These are phyloP conservation scores for Calosoma granatense DNA, from an alignment of 1,140 invertebrate species.

Conservation along the genomic window DNA sequence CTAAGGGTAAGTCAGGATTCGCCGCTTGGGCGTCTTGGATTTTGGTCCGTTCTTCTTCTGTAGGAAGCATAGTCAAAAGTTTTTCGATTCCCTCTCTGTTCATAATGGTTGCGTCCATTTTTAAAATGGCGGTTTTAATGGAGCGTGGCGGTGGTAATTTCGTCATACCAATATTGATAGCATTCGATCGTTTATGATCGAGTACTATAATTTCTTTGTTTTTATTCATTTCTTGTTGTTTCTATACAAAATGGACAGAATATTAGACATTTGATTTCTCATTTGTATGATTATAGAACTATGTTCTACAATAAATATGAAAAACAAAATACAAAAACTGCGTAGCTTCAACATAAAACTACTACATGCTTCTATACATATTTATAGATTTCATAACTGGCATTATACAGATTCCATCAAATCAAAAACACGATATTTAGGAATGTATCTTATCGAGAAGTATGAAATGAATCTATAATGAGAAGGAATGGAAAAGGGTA, in stretches of 20 bases:
- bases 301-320: no score
- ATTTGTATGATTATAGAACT: no score
- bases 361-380: no score
- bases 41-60: slow-evolving; percentile 90
- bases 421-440: no score
- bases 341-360: no score
- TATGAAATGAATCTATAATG: no score
- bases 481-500: no score
- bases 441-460: no score
- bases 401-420: no score
- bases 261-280: slow-evolving; percentile 2
- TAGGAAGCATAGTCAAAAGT: slow-evolving; percentile 94
- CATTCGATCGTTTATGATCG: slow-evolving; percentile 95
- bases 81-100: slow-evolving; percentile 98
- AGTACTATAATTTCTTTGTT: slow-evolving; percentile 93
- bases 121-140: slow-evolving; percentile 96
- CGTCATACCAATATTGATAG: slow-evolving; percentile 99
- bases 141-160: slow-evolving; percentile 93
- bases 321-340: slow-evolving; percentile 19
- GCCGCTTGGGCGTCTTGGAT: slow-evolving; percentile 90
- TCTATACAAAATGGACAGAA: slow-evolving; percentile 55
- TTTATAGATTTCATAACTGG: no score
- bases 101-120: slow-evolving; percentile 98
- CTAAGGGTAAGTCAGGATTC: slow-evolving; percentile 91
- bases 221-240: slow-evolving; percentile 86